phyloP scores from a whole-genome alignment of 2,888 invertebrate genomes.

The Cerastis leucographa region DNA sequence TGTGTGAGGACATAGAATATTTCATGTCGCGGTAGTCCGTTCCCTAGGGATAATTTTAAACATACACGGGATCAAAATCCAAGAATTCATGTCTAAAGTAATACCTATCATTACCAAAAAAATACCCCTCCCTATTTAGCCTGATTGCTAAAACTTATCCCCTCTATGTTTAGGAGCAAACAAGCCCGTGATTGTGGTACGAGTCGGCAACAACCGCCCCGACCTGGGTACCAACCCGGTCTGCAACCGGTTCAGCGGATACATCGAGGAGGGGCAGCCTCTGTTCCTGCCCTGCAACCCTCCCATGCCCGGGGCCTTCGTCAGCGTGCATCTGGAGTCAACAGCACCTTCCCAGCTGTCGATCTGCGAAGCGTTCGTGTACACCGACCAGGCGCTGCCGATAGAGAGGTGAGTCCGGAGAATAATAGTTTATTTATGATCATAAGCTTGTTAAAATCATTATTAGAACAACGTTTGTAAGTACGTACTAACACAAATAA shows the following conservation, averaged over 20 bases:
- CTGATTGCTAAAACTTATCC: not conserved
- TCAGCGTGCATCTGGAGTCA: constrained; percentile 97
- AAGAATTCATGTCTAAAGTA: not conserved
- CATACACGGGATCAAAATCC: not conserved
- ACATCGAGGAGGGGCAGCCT: constrained; percentile 96
- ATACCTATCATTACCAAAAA: not conserved
- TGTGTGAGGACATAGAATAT: not conserved
- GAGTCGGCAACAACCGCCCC: constrained; percentile 98
- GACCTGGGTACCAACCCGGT: constrained; percentile 97
- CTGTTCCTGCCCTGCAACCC: constrained; percentile 98
- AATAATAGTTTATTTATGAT: not conserved
- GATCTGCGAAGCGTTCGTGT: constrained; percentile 98
- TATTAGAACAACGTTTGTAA: not conserved
- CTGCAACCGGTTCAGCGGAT: constrained; percentile 97
- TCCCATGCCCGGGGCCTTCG: constrained; percentile 98
- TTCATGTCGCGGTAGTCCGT: not conserved
- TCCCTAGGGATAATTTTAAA: not conserved
- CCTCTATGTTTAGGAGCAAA: constrained; percentile 90
- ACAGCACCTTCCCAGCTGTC: constrained; percentile 94
- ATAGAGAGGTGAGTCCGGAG: constrained; percentile 92
- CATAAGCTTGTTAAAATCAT: not conserved
- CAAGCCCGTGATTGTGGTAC: constrained; percentile 95
- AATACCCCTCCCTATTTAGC: too few relatives aligned
- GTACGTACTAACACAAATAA: not conserved
- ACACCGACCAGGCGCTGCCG: constrained; percentile 97